A percentile compares a stretch with the other conserved stretches of the same genome.
Conservation (phyloP, 1,140 invertebrate genomes). For the Nephotettix cincticeps region DNA sequence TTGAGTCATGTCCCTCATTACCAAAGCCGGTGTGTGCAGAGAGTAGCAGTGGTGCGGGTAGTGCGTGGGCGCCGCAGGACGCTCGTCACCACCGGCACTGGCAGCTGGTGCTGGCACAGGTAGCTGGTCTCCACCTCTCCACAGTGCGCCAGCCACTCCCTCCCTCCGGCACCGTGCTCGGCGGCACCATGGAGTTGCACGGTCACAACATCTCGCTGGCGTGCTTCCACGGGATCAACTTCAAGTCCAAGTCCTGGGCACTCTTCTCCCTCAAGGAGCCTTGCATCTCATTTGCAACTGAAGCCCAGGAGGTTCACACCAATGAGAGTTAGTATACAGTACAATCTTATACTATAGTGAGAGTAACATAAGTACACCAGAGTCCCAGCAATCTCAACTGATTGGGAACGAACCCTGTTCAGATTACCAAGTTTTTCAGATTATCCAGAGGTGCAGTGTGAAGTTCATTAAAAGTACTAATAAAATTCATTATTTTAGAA, state of each 20-base stretch:
- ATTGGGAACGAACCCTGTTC: too few species aligned
- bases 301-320: slow-evolving; percentile 81
- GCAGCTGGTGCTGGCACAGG: slow-evolving; percentile 76
- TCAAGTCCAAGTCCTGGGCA: slow-evolving; percentile 96
- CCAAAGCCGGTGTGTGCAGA: too few species aligned
- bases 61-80: slow-evolving; percentile 50
- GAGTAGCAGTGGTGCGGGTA: neutral
- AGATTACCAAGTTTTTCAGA: too few species aligned
- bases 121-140: slow-evolving; percentile 72
- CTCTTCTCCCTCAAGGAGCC: slow-evolving; percentile 93
- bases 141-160: slow-evolving; percentile 66
- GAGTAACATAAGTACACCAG: too few species aligned
- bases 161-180: slow-evolving; percentile 80
- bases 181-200: slow-evolving; percentile 89
- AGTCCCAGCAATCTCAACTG: too few species aligned
- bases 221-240: slow-evolving; percentile 97
- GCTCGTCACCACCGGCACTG: slow-evolving; percentile 87
- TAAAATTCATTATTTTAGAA: too few species aligned
- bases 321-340: slow-evolving; percentile 61
- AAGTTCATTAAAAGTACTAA: too few species aligned
- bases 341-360: too few species aligned
- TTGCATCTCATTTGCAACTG: slow-evolving; percentile 92
- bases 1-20: too few species aligned
- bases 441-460: too few species aligned
- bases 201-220: slow-evolving; percentile 91